Conservation (phyloP, 2,888 invertebrate genomes). For the Tuberolachnus salignus region DNA sequence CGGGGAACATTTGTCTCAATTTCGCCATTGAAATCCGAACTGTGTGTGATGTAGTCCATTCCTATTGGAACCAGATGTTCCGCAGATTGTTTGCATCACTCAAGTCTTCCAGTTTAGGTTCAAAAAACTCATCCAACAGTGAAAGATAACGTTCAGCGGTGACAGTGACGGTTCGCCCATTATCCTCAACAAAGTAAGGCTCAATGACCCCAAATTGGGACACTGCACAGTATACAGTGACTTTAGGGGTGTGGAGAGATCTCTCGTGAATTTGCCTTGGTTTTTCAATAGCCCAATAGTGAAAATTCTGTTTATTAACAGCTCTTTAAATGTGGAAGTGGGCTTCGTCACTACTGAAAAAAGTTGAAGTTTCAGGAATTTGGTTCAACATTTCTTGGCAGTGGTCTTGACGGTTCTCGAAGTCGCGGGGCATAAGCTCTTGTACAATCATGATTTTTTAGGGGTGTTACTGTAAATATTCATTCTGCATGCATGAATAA, state of each 20-base stretch:
- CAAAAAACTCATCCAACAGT: neutral
- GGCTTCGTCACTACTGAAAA: conserved; percentile 8
- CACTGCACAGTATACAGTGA: neutral
- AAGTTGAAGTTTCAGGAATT: neutral
- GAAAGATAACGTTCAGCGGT: neutral
- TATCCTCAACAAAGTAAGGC: neutral
- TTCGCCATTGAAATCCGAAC: too few relatives aligned
- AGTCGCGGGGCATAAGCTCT: neutral
- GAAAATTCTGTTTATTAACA: neutral
- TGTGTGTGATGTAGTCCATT: too few relatives aligned
- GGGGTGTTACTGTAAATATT: too few relatives aligned
- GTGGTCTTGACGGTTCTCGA: neutral
- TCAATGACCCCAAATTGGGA: neutral
- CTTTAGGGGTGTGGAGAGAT: neutral
- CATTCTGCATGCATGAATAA: too few relatives aligned
- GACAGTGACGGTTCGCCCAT: neutral
- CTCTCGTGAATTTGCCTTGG: neutral
- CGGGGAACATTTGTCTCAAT: too few relatives aligned
- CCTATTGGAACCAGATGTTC: neutral
- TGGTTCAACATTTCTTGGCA: neutral
- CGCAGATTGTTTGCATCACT: neutral
- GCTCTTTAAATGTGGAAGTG: neutral
- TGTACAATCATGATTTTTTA: too few relatives aligned
- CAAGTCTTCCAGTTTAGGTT: neutral
- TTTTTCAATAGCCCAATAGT: too few relatives aligned